These are phyloP conservation scores for Spongia lamella DNA, from an alignment of 37 sponge, comb jelly and placozoan species.

Conservation along the genomic window DNA sequence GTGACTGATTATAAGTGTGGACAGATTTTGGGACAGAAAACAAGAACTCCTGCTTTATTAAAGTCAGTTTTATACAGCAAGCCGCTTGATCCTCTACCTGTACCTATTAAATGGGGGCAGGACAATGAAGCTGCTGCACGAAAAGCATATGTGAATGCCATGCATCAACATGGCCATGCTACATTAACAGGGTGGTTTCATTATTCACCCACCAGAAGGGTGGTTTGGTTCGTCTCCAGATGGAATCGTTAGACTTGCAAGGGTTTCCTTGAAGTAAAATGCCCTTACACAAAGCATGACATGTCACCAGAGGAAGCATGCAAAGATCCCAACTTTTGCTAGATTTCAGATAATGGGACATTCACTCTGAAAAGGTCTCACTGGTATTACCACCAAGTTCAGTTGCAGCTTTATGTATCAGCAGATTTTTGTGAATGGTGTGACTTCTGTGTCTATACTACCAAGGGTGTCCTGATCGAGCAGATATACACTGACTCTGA, in stretches of 20 bases:
- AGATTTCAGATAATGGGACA: constrained; percentile 11
- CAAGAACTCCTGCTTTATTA: constrained; percentile 19
- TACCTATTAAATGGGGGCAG: constrained; percentile 28
- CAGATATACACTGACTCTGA: constrained; percentile 18
- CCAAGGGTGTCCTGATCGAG: constrained; percentile 34
- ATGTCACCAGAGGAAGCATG: constrained; percentile 44
- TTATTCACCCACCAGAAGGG: constrained; percentile 7
- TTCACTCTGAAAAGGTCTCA: constrained; percentile 26
- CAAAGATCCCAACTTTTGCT: constrained; percentile 28
- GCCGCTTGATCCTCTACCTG: constrained; percentile 19
- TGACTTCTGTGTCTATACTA: too few species aligned
- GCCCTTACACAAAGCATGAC: constrained; percentile 38
- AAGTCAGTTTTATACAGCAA: constrained; percentile 24
- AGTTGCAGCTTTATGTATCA: constrained; percentile 42
- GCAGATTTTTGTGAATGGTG: constrained; percentile 28
- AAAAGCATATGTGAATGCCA: constrained; percentile 14
- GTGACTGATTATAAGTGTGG: constrained; percentile 49
- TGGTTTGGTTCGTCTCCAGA: constrained; percentile 44
- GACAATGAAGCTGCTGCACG: constrained; percentile 25
- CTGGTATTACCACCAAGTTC: constrained; percentile 53
- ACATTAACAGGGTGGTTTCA: constrained; percentile 19
- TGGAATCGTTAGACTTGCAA: constrained; percentile 7
- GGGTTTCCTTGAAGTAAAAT: constrained; percentile 53
- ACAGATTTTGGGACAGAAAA: constrained; percentile 18
- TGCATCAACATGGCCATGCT: background rate